Evolutionary conservation across 2,113 vertebrate genomes (phyloP), one percentile per base, ranked within the genome.

Genomic region (Etheostoma cragini): DNA sequence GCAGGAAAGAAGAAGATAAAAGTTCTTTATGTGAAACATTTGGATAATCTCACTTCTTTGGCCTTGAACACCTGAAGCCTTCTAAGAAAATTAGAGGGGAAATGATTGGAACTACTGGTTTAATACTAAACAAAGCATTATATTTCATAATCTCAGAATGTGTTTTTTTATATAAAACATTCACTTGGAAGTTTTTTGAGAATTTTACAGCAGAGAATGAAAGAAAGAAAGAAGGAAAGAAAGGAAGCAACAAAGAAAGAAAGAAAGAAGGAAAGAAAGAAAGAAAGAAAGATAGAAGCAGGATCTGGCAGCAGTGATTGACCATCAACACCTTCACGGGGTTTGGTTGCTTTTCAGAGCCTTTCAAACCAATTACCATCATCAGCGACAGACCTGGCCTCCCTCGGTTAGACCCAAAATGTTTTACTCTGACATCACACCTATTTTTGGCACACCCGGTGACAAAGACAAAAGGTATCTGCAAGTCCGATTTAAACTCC

Each of bases 361-460:
- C 63, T 57, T 26, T 13, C 8, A 69, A 69, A 56, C 22, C 68
- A 72, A 35, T 86, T 53, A 69, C 58, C 21, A 33, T 72, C 42
- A 46, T n/a, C 1, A 2, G 26, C 24, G 54, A 57, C 33, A 45
- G 64, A 26, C 49, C 45, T 10, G 53, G 53, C 66, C 22, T 49
- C 56, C 33, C 42, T 33, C 8, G 0, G 71, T 65, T 66, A 60
- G 46, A 69, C 38, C 6, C 54, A 76, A 45, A 54, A 46, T 53
- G 71, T 80, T 78, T 65, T 46, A 50, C 8, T 16, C 8, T 79
- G 81, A 80, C 76, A 84, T 82, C 78, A 74, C 78, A 89, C 70
- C 49, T 73, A 22, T 45, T 71, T 67, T 84, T 24, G 72, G 4
- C 46, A 67, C 19, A 53, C 24, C 1, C 5, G 16, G 26, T 19